Conservation (phyloP, 2,888 invertebrate species). For the Embidobia sp. region DNA sequence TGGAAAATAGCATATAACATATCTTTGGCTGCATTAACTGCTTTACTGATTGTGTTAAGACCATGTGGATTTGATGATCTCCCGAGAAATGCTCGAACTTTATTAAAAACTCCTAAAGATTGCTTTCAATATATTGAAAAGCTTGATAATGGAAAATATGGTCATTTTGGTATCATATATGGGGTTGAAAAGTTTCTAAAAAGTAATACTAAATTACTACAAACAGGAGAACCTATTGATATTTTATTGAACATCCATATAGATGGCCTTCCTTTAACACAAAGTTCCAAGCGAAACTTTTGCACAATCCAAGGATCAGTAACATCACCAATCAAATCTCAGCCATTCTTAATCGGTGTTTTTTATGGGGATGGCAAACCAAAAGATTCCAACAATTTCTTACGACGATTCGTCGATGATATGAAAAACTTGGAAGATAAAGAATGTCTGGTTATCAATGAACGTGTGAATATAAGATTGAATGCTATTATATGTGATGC, state of each 20-base stretch:
- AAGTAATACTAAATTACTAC: background rate
- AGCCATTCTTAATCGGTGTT: slow-evolving; percentile 18
- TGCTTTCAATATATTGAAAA: background rate
- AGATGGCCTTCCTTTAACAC: slow-evolving; percentile 18
- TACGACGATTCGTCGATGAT: slow-evolving; percentile 8
- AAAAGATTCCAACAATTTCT: slow-evolving; percentile 3
- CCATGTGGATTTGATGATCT: slow-evolving; percentile 17
- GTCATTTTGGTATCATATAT: slow-evolving; percentile 29
- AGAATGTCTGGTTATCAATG: background rate
- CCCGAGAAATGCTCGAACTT: slow-evolving; percentile 23
- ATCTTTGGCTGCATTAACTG: background rate
- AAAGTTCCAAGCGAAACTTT: slow-evolving; percentile 3
- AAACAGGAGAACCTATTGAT: background rate
- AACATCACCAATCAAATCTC: background rate
- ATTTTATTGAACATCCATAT: slow-evolving; percentile 17
- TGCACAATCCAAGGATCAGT: slow-evolving; percentile 18
- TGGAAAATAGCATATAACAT: slow-evolving; percentile 1
- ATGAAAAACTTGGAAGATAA: slow-evolving; percentile 1
- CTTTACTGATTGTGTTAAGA: slow-evolving; percentile 12
- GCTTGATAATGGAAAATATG: slow-evolving; percentile 20
- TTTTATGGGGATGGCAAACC: slow-evolving; percentile 20
- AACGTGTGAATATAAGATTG: background rate
- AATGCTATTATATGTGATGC: slow-evolving; percentile 32
- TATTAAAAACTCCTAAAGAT: slow-evolving; percentile 14
- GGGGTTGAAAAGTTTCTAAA: background rate